A percentile compares a stretch with the other conserved stretches of the same genome.
phyloP scores from a whole-genome alignment of 2,888 invertebrate genomes.

The Parelbella ahira region DNA sequence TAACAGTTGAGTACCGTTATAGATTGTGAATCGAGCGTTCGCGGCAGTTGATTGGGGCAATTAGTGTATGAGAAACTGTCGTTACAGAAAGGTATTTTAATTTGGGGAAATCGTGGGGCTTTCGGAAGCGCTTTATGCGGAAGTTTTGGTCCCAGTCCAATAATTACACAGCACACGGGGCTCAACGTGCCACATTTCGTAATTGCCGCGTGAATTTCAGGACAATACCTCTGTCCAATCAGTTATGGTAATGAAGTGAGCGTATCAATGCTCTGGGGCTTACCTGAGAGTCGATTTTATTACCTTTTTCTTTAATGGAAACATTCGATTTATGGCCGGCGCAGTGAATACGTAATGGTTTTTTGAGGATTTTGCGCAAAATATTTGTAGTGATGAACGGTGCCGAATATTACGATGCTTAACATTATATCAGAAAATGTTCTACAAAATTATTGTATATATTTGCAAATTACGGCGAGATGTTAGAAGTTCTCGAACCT shows the following conservation, averaged over 20 bases:
- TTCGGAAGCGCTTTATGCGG: constrained; percentile 41
- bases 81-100: constrained; percentile 47
- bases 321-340: constrained; percentile 21
- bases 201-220: constrained; percentile 47
- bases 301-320: constrained; percentile 19
- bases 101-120: constrained; percentile 37
- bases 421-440: too few relatives aligned
- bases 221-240: constrained; percentile 56
- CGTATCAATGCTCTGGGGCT: constrained; percentile 43
- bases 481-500: too few relatives aligned
- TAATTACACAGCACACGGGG: constrained; percentile 43
- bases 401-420: too few relatives aligned
- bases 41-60: constrained; percentile 44
- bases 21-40: constrained; percentile 6
- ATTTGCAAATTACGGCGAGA: too few relatives aligned
- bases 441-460: too few relatives aligned
- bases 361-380: too few relatives aligned
- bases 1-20: constrained; percentile 18
- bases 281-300: constrained; percentile 24
- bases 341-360: too few relatives aligned
- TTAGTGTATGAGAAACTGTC: constrained; percentile 58
- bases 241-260: constrained; percentile 67
- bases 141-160: constrained; percentile 51
- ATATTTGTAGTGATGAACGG: too few relatives aligned
- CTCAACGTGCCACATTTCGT: constrained; percentile 33